Evolutionary conservation across 1,140 invertebrate genomes (phyloP).

Genomic region (Littorina saxatilis): DNA sequence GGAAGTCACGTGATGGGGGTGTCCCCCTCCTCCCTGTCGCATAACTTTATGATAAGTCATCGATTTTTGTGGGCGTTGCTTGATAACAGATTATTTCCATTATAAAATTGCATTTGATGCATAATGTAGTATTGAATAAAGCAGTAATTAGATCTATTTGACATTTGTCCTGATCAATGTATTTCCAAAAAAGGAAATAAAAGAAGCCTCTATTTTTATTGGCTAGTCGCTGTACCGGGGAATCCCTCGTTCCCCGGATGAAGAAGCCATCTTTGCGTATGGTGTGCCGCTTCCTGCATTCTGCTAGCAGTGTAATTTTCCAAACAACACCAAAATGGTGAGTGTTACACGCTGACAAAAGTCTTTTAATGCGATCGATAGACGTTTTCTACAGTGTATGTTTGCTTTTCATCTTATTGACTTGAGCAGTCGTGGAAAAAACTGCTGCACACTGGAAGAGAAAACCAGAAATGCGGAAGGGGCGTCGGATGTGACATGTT

Average conservation of each 20-base stretch:
- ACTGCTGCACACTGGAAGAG: no score
- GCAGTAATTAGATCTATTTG: neutral
- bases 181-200: slow-evolving; percentile 57
- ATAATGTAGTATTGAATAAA: neutral
- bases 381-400: no score
- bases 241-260: slow-evolving; percentile 50
- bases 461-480: slow-evolving; percentile 36
- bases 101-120: no score
- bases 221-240: slow-evolving; percentile 4
- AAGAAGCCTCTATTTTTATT: slow-evolving; percentile 49
- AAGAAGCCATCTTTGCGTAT: slow-evolving; percentile 46
- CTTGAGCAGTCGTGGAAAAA: no score
- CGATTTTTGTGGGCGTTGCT: no score
- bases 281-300: slow-evolving; percentile 38
- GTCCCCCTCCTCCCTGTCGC: slow-evolving; percentile 12
- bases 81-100: no score
- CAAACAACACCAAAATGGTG: slow-evolving; percentile 22
- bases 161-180: neutral
- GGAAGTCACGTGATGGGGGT: slow-evolving; percentile 57
- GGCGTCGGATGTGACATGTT: slow-evolving; percentile 26
- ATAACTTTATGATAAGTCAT: slow-evolving; percentile 32
- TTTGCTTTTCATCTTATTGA: no score
- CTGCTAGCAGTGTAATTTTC: slow-evolving; percentile 9
- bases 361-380: neutral
- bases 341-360: neutral